Evolutionary conservation across 2,113 vertebrate genomes (phyloP), one percentile per base, ranked within the genome.

Genomic region (Colinus virginianus): DNA sequence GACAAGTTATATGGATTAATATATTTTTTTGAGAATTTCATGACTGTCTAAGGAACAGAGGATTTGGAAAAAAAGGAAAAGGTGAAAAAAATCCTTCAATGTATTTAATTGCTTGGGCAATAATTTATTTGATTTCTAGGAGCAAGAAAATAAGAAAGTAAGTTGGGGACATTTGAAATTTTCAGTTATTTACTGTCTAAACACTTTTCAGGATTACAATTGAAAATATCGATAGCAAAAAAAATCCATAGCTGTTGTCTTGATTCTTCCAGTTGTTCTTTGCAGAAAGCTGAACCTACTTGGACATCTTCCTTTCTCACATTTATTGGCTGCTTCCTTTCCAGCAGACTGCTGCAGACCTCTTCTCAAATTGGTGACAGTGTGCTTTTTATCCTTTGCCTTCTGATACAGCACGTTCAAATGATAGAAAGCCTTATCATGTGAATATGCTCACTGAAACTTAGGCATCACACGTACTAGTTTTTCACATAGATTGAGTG

Each of bases 361-460:
- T 83, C 49, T 43, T 79, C 88, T 45, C 64, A 85, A 74, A 74
- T 11, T 70, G 49, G 59, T 79, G 59, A 38, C 45, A 53, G 66
- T 19, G 15, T 62, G 49, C 25, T 59, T 91, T 85, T 91, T 91
- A 72, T 92, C 59, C 30, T 72, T 82, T 69, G 38, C 20, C 25
- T 90, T 90, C 79, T 91, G 25, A 46, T 75, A 45, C 45, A 80
- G 13, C 17, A 58, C 19, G 51, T 83, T 87, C 28, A 11, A 80
- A 81, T 75, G 61, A 83, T 85, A 80, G 94, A 90, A 80, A 71
- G 8, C 56, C n/a, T 94, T 86, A 84, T 55, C 64, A 38, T 67
- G 76, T 61, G 72, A 78, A 74, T 83, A 71, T 75, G 16, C 18
- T 90, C n/a, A 51, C 46, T 38, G 51, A 70, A 90, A 78, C 11